These are phyloP conservation scores for Adrianichthys oophorus DNA, from an alignment of 2,797 vertebrate species.

Conservation along the genomic window DNA sequence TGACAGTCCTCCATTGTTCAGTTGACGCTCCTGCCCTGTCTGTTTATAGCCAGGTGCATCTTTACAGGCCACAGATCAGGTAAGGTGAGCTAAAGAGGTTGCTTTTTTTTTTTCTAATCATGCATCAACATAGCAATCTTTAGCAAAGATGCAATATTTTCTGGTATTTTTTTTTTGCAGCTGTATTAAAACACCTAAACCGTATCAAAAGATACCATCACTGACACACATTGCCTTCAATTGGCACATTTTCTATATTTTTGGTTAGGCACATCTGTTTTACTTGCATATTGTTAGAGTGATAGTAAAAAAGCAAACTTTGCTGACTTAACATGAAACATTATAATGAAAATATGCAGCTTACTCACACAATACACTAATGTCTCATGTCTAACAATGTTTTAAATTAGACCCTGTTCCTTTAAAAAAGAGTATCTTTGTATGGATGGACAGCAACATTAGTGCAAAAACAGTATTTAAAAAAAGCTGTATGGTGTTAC, in stretches of 20 bases:
- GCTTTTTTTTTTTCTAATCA: conserved; percentile 14
- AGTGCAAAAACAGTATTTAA: conserved; percentile 29
- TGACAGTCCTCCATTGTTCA: conserved; percentile 95
- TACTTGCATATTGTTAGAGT: conserved; percentile 9
- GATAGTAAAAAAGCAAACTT: conserved; percentile 6
- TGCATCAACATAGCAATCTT: conserved; percentile 74
- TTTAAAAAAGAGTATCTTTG: conserved; percentile 23
- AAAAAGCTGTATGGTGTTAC: conserved; percentile 6
- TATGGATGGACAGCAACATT: conserved; percentile 24
- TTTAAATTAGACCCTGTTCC: conserved; percentile 21
- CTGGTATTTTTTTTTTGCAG: conserved; percentile 50
- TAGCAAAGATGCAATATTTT: conserved; percentile 50
- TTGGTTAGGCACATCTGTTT: conserved; percentile 26
- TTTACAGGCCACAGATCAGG: conserved; percentile 81
- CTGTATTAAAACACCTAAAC: conserved; percentile 39
- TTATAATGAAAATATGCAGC: conserved; percentile 7
- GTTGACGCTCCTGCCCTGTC: conserved; percentile 79
- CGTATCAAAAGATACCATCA: conserved; percentile 28
- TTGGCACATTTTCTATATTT: conserved; percentile 16
- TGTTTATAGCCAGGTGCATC: conserved; percentile 87
- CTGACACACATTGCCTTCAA: conserved; percentile 22
- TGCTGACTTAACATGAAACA: conserved; percentile 18
- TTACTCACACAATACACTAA: conserved; percentile 18
- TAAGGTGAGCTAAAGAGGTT: conserved; percentile 54
- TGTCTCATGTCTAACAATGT: conserved; percentile 27